phyloP scores from a whole-genome alignment of 2,113 vertebrate species.

The Pterocles burchelli region DNA sequence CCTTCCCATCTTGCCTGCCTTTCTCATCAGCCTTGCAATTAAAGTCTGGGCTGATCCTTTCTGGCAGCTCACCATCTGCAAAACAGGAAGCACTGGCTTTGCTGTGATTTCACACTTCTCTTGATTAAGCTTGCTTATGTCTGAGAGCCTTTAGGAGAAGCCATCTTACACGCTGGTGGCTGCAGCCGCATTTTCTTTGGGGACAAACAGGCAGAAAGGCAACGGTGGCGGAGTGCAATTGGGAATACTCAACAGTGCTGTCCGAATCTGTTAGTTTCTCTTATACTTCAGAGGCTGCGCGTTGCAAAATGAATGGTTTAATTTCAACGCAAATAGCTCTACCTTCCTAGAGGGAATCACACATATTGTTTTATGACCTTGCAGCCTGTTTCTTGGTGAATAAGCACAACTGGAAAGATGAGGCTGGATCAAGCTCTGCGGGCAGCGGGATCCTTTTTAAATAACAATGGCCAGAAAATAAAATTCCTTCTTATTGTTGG shows the following conservation, averaged over 20 bases:
- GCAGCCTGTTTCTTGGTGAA: neutral
- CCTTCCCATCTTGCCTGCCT: slow-evolving; percentile 42
- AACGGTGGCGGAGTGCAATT: neutral
- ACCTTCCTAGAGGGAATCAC: neutral
- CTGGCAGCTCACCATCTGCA: slow-evolving; percentile 73
- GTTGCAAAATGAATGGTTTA: neutral
- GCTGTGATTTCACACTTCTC: slow-evolving; percentile 65
- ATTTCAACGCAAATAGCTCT: neutral
- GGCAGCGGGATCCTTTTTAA: neutral
- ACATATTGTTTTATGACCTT: neutral
- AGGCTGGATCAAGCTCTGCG: neutral
- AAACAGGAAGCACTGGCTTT: slow-evolving; percentile 48
- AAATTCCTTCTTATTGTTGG: neutral
- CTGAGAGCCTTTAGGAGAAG: slow-evolving; percentile 15
- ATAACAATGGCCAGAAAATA: neutral
- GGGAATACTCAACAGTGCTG: slow-evolving; percentile 4
- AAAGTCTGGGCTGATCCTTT: slow-evolving; percentile 62
- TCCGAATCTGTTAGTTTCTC: neutral
- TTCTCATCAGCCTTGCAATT: slow-evolving; percentile 54
- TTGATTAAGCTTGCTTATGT: slow-evolving; percentile 14
- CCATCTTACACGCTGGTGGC: neutral
- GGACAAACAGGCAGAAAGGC: neutral
- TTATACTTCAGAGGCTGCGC: neutral
- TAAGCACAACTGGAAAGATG: neutral
- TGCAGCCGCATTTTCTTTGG: rapidly evolving